Evolutionary conservation across 2,888 invertebrate genomes (phyloP).

Genomic region (Caenorhabditis sp.): DNA sequence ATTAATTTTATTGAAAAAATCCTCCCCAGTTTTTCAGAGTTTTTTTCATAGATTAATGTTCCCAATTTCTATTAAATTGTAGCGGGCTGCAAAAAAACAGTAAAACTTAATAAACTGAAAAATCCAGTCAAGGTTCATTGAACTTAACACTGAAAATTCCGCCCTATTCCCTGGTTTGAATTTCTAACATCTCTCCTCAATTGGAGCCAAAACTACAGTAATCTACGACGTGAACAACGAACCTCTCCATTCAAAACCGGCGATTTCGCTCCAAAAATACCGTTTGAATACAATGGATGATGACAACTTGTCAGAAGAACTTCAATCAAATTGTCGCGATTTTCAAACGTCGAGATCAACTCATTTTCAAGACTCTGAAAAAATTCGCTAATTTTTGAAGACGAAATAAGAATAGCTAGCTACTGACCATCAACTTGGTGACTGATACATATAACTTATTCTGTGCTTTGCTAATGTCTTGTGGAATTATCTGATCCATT

Average conservation of each 20-base stretch:
- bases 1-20: too few relatives aligned
- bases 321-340: conserved; percentile 63
- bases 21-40: too few relatives aligned
- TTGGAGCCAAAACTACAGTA: too few relatives aligned
- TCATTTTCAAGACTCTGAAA: conserved; percentile 58
- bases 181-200: too few relatives aligned
- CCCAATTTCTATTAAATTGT: too few relatives aligned
- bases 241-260: conserved; percentile 77
- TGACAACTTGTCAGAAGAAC: conserved; percentile 79
- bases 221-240: too few relatives aligned
- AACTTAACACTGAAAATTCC: conserved; percentile 15
- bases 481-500: conserved; percentile 57
- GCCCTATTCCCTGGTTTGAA: conserved; percentile 8
- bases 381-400: neutral
- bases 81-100: too few relatives aligned
- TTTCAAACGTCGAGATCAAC: conserved; percentile 51
- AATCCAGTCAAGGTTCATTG: too few relatives aligned
- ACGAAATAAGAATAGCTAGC: neutral
- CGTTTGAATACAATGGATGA: conserved; percentile 88
- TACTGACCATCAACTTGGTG: conserved; percentile 16
- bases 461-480: conserved; percentile 52
- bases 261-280: conserved; percentile 78
- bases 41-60: too few relatives aligned
- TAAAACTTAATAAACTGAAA: too few relatives aligned
- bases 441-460: conserved; percentile 55